A percentile compares a stretch with the other conserved stretches of the same genome.
These are phyloP conservation scores for Escarpia spicata DNA, from an alignment of 2,888 invertebrate genomes.

Conservation along the genomic window DNA sequence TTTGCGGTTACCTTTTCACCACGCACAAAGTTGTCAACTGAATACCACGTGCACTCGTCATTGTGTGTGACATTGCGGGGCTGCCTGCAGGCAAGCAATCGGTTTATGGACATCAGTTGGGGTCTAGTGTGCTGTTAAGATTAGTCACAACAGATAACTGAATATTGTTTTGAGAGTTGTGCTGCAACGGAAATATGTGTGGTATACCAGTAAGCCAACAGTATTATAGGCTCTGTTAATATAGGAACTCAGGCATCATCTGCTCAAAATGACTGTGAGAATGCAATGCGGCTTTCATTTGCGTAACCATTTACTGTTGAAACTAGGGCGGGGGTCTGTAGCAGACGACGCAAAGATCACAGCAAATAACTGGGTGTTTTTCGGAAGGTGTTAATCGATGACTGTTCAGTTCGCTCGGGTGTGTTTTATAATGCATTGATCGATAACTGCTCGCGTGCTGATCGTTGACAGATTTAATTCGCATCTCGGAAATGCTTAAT, in stretches of 20 bases:
- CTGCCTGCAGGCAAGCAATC: not conserved
- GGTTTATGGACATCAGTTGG: not conserved
- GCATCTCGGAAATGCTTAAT: not conserved
- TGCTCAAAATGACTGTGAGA: not conserved
- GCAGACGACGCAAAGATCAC: not conserved
- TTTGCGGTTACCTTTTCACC: not conserved
- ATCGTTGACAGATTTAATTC: not conserved
- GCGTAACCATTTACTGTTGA: not conserved
- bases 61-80: not conserved
- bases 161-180: too few species aligned
- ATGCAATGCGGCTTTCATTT: not conserved
- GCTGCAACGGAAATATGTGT: too few species aligned
- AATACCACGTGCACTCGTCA: not conserved
- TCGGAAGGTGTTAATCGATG: not conserved
- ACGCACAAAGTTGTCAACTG: not conserved
- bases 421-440: not conserved
- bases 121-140: not conserved
- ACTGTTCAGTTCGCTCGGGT: not conserved
- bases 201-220: not conserved
- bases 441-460: conserved; percentile 2
- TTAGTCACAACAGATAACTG: too few species aligned
- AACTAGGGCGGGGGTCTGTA: not conserved
- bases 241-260: not conserved
- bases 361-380: not conserved
- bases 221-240: not conserved